Percentiles rank a stretch among this genome's conserved stretches.
Conservation (phyloP, 2,888 invertebrate genomes). For the Poecilus cupreus region DNA sequence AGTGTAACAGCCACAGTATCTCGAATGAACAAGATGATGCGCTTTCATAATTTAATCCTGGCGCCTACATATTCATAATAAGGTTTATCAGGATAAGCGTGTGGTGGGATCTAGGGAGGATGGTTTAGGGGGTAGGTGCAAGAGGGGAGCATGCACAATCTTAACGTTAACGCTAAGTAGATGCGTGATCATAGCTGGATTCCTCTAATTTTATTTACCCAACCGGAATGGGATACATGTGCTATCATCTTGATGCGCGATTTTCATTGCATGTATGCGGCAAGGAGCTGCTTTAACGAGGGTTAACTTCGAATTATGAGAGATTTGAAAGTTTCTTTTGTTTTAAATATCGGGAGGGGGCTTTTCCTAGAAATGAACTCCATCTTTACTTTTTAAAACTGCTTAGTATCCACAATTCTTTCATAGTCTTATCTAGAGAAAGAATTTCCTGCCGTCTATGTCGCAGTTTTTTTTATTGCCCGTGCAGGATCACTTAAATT, state of each 20-base stretch:
- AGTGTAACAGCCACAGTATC: not conserved
- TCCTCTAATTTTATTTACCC: conserved; percentile 53
- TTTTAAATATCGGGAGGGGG: not conserved
- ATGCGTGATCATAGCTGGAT: conserved; percentile 30
- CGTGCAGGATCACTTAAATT: too few species aligned
- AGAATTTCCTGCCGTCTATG: too few species aligned
- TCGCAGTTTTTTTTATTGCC: too few species aligned
- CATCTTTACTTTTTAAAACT: not conserved
- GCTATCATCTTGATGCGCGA: conserved; percentile 45
- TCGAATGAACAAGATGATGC: conserved; percentile 2
- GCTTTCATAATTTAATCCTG: conserved; percentile 35
- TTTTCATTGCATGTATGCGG: conserved; percentile 31
- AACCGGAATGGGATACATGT: conserved; percentile 50
- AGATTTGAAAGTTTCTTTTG: not conserved
- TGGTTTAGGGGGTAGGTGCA: not conserved
- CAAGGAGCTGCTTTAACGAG: not conserved
- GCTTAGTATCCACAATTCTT: not conserved
- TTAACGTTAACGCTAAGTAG: not conserved
- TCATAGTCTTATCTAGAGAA: not conserved
- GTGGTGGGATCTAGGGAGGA: not conserved
- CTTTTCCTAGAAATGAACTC: not conserved
- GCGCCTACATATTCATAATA: conserved; percentile 33
- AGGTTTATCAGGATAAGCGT: conserved; percentile 37
- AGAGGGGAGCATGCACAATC: not conserved
- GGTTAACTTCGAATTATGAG: not conserved